These are phyloP conservation scores for Microcebus tavaratra DNA, from an alignment of 2,113 vertebrate species.

Conservation along the genomic window DNA sequence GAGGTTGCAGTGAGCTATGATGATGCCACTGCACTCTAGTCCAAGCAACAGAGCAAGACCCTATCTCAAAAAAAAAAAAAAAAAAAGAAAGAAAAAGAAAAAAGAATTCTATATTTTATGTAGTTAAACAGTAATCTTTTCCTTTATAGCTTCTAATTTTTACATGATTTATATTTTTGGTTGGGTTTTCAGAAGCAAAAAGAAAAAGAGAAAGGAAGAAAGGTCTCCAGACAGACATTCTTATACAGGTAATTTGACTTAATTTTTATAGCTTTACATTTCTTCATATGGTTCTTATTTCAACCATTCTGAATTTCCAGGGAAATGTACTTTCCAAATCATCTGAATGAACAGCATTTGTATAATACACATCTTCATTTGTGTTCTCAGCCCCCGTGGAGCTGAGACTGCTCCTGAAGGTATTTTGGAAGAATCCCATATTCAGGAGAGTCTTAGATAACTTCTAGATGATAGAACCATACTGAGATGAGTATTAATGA, in stretches of 20 bases:
- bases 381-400: not conserved
- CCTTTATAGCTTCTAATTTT: not conserved
- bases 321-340: not conserved
- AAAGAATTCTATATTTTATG: not conserved
- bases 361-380: not conserved
- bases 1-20: no score
- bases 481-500: not conserved
- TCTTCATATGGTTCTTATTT: not conserved
- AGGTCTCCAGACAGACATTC: not conserved
- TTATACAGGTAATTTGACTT: constrained; percentile 45
- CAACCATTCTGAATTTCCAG: not conserved
- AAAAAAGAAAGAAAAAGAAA: no score
- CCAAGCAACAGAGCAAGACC: no score
- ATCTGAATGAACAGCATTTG: not conserved
- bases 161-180: constrained; percentile 56
- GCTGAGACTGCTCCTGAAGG: not conserved
- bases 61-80: no score
- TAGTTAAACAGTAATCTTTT: constrained; percentile 17
- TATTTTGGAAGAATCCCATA: not conserved
- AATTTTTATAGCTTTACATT: constrained; percentile 19
- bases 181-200: not conserved
- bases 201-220: constrained; percentile 30
- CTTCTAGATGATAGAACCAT: not conserved
- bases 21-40: no score
- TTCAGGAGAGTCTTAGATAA: not conserved